A percentile compares a stretch with the other conserved stretches of the same genome.
These are phyloP conservation scores for Ciconia stormi DNA, from an alignment of 2,113 vertebrate species.

Conservation along the genomic window DNA sequence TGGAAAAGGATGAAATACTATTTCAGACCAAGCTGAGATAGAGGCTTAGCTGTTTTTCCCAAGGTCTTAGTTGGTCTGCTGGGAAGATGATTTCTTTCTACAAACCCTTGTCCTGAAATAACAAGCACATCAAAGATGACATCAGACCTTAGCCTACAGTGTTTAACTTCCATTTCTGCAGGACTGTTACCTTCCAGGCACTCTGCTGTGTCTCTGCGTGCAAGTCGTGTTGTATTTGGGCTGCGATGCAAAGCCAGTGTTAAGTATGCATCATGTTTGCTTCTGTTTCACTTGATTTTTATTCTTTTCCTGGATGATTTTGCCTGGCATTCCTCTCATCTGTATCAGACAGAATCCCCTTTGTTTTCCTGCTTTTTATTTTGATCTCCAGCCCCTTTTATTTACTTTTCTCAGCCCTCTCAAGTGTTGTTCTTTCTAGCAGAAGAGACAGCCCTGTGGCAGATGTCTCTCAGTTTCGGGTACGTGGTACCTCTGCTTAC, in stretches of 20 bases:
- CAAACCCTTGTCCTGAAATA: neutral
- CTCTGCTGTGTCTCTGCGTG: neutral
- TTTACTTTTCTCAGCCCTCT: neutral
- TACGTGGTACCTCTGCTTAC: neutral
- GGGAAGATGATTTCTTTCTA: neutral
- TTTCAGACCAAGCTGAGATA: neutral
- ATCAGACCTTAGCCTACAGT: neutral
- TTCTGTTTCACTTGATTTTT: neutral
- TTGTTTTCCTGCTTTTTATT: neutral
- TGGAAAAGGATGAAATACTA: neutral
- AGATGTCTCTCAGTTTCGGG: neutral
- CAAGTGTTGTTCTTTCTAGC: neutral
- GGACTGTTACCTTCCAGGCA: neutral
- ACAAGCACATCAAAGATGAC: neutral
- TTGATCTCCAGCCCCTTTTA: neutral
- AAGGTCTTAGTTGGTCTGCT: neutral
- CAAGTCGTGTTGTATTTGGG: neutral
- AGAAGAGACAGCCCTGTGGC: neutral
- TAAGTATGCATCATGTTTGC: rapidly evolving
- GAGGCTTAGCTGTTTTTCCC: neutral
- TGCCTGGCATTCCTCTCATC: neutral
- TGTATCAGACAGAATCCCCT: neutral
- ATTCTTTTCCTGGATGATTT: neutral
- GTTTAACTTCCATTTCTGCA: neutral
- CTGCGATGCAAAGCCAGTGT: rapidly evolving